phyloP scores from a whole-genome alignment of 1,140 invertebrate species.

The Drosophila malerkotliana region DNA sequence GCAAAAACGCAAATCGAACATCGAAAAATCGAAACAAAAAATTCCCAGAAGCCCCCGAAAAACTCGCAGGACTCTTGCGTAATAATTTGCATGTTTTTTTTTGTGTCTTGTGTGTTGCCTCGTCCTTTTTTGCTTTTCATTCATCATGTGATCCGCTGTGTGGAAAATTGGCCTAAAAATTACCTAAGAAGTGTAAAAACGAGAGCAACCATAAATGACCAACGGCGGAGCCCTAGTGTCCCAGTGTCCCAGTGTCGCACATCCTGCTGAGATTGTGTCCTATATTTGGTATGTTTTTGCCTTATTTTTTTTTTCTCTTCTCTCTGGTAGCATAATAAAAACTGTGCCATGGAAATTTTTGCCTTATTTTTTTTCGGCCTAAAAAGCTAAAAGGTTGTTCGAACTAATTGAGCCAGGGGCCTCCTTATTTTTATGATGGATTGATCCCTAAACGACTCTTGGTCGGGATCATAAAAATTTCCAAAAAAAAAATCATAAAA shows the following conservation, averaged over 20 bases:
- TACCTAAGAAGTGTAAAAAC: conserved; percentile 73
- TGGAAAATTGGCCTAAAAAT: conserved; percentile 76
- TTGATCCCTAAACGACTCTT: conserved; percentile 36
- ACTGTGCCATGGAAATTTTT: conserved; percentile 33
- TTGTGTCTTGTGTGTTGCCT: conserved; percentile 1
- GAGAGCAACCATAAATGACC: conserved; percentile 59
- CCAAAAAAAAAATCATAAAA: conserved; percentile 3
- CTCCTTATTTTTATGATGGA: conserved; percentile 54
- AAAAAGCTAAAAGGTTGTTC: conserved; percentile 53
- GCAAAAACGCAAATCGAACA: conserved; percentile 19
- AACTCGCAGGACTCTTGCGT: conserved; percentile 68
- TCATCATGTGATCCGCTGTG: conserved; percentile 44
- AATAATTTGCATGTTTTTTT: conserved; percentile 77
- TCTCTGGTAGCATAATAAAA: conserved; percentile 56
- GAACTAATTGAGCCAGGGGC: conserved; percentile 77
- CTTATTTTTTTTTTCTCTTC: conserved; percentile 50
- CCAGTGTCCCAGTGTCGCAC: not conserved
- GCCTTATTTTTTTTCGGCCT: conserved; percentile 45
- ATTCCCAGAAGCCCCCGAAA: conserved; percentile 51
- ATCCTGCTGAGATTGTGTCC: conserved; percentile 54
- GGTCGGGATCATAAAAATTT: conserved; percentile 46
- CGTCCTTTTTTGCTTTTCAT: conserved; percentile 50
- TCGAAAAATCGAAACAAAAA: not conserved
- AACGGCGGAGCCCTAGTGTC: conserved; percentile 1
- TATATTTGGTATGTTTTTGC: conserved; percentile 10